A percentile compares a stretch with the other conserved stretches of the same genome.
phyloP scores from a whole-genome alignment of 2,888 invertebrate genomes.

The Synanthedon tipuliformis region DNA sequence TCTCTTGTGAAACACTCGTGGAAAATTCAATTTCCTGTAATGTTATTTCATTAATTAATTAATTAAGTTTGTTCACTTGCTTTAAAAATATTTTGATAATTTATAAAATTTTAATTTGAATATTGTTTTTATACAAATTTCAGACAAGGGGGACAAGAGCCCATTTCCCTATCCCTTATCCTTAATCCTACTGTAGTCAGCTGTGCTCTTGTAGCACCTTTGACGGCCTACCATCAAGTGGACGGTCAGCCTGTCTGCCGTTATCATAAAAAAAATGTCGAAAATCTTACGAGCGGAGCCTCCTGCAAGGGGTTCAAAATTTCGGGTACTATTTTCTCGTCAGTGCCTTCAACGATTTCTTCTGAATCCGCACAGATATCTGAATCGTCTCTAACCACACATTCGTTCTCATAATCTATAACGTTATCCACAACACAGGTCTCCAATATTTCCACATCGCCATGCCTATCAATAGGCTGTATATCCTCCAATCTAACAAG shows the following conservation, averaged over 20 bases:
- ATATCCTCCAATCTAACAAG: conserved; percentile 55
- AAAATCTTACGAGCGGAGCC: background rate
- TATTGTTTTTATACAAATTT: too few species aligned
- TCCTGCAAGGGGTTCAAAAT: conserved; percentile 14
- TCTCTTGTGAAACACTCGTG: conserved; percentile 2
- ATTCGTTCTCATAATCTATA: conserved; percentile 28
- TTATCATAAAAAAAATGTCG: too few species aligned
- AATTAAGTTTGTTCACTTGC: too few species aligned
- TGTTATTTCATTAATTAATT: background rate
- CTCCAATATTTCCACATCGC: conserved; percentile 22
- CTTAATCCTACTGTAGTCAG: too few species aligned
- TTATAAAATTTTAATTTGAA: too few species aligned
- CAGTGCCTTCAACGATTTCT: conserved; percentile 24
- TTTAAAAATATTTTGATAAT: too few species aligned
- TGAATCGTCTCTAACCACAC: conserved; percentile 30
- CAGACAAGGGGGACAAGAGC: too few species aligned
- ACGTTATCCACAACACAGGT: conserved; percentile 26
- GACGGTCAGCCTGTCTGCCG: too few species aligned
- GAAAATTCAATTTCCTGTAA: conserved; percentile 13
- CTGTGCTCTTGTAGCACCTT: too few species aligned
- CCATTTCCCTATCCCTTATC: too few species aligned
- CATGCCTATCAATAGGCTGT: conserved; percentile 31
- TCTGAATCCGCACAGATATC: conserved; percentile 44
- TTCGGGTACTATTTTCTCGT: conserved; percentile 36
- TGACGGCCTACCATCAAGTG: too few species aligned